Evolutionary conservation across 2,888 invertebrate genomes (phyloP).

Genomic region (Trissolcus brochymenae): DNA sequence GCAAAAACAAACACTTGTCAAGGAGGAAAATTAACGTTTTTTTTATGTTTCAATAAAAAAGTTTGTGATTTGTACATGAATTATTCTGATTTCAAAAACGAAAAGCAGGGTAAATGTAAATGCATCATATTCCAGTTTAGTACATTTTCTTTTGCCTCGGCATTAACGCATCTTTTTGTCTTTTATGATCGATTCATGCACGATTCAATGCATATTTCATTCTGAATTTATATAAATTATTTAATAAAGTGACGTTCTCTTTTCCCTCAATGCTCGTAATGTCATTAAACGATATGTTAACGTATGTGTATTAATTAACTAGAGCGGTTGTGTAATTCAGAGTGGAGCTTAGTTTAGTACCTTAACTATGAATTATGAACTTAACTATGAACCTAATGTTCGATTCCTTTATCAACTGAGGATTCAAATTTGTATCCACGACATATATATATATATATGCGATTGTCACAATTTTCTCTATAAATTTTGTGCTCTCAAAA

Average conservation of each 20-base stretch:
- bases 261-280: background rate
- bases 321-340: no score
- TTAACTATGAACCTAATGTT: no score
- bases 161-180: constrained; percentile 24
- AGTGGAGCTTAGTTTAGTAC: background rate
- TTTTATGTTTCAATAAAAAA: background rate
- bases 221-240: constrained; percentile 2
- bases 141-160: constrained; percentile 11
- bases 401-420: constrained; percentile 5
- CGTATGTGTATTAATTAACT: no score
- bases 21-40: constrained; percentile 10
- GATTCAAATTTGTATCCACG: background rate
- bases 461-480: constrained; percentile 21
- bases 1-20: no score
- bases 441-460: no score
- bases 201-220: constrained; percentile 19
- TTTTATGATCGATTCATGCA: constrained; percentile 17
- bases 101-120: constrained; percentile 13
- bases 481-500: constrained; percentile 13
- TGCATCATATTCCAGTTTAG: constrained; percentile 11
- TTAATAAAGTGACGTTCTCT: constrained; percentile 8
- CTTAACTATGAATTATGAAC: no score
- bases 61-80: background rate
- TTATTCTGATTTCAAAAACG: background rate
- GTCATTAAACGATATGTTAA: no score